A percentile compares a stretch with the other conserved stretches of the same genome.
Evolutionary conservation across 2,888 invertebrate species (phyloP).

Genomic region (Andrena bucephala): DNA sequence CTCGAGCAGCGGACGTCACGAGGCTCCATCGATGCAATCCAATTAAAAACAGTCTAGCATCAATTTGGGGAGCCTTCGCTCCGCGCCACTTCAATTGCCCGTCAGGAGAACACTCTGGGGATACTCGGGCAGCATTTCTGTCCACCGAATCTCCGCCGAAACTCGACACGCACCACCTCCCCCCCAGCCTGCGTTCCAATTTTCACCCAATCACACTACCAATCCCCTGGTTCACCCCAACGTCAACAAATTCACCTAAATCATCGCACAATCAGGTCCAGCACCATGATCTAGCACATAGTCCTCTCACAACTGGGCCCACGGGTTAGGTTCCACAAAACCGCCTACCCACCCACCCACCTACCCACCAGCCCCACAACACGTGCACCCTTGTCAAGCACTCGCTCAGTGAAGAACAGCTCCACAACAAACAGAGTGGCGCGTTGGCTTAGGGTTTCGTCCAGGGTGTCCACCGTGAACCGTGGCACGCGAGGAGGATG

Average conservation of each 20-base stretch:
- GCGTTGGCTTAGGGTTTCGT: not conserved
- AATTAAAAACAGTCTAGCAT: not conserved
- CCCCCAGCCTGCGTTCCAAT: not conserved
- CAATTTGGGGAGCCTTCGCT: not conserved
- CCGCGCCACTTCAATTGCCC: not conserved
- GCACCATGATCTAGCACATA: not conserved
- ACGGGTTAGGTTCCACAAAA: not conserved
- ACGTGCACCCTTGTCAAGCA: conserved; percentile 1
- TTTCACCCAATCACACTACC: not conserved
- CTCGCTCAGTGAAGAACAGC: not conserved
- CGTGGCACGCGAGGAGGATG: not conserved
- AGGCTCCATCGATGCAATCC: not conserved
- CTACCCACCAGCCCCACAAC: not conserved
- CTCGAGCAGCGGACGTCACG: not conserved
- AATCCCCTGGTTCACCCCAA: not conserved
- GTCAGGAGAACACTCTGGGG: not conserved
- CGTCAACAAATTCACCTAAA: not conserved
- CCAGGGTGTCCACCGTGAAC: not conserved
- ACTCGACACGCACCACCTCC: not conserved
- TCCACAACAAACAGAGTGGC: not conserved
- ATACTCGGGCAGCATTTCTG: not conserved
- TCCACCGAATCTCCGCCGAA: not conserved
- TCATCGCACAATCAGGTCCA: not conserved
- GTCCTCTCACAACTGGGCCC: not conserved
- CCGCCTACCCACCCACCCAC: not conserved